These are phyloP conservation scores for Gryllus longicercus DNA, from an alignment of 2,888 invertebrate genomes.

Conservation along the genomic window DNA sequence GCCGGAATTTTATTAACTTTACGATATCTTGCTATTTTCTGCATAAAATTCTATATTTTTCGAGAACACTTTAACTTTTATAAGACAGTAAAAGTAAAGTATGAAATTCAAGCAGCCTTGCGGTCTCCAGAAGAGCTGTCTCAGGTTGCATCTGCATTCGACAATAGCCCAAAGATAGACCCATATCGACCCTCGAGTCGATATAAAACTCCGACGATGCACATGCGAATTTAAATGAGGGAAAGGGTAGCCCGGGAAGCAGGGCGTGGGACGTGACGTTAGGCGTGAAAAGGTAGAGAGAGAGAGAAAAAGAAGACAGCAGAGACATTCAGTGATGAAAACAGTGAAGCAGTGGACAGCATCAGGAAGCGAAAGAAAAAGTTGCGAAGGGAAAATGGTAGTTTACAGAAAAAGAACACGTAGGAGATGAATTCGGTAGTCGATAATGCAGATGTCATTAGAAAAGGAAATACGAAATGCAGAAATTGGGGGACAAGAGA, in stretches of 20 bases:
- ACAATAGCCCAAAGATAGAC: background rate
- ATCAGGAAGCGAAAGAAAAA: no score
- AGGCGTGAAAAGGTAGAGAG: no score
- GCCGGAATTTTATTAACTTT: background rate
- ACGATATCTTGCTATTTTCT: background rate
- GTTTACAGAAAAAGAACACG: no score
- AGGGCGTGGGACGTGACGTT: background rate
- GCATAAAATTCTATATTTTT: background rate
- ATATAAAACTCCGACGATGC: background rate
- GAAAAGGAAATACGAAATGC: no score
- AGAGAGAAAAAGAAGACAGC: no score
- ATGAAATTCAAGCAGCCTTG: conserved; percentile 1
- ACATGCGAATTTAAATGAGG: background rate
- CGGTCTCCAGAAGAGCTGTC: background rate
- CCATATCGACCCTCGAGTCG: background rate
- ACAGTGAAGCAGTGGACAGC: no score
- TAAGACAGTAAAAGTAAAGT: conserved; percentile 1
- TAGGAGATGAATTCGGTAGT: no score
- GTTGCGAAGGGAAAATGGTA: no score
- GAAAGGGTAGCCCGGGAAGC: background rate
- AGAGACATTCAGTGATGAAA: no score
- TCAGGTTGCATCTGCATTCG: background rate
- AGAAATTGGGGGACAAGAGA: no score
- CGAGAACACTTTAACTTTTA: background rate
- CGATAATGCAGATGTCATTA: no score